Base-by-base conservation (phyloP, 23 tunicate species). In the Trididemnum nubilum region DNA sequence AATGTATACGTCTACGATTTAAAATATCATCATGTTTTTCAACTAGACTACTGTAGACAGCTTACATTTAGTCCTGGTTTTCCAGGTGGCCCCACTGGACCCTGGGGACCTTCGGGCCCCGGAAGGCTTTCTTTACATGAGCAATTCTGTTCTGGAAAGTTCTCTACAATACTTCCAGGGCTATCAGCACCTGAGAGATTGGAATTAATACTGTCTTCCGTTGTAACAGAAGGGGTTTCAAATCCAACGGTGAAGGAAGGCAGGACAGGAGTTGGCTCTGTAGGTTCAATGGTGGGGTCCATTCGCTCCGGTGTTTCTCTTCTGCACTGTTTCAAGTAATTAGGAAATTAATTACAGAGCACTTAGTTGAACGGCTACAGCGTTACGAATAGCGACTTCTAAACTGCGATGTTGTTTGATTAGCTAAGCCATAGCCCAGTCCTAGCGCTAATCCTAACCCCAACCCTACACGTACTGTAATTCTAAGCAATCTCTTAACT, bases 11-110 rank as follows among this genome's bases (percentile, higher is more conserved):
- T n/a, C n/a, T n/a, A n/a, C n/a, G n/a, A n/a, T n/a, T n/a, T n/a
- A n/a, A n/a, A n/a, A n/a, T n/a, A n/a, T n/a, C n/a, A n/a, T n/a
- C n/a, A n/a, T n/a, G n/a, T n/a, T n/a, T n/a, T n/a, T n/a, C n/a
- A n/a, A n/a, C n/a, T n/a, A n/a, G n/a, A n/a, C n/a, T n/a, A n/a
- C n/a, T n/a, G n/a, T n/a, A n/a, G n/a, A n/a, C n/a, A n/a, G n/a
- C n/a, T 72, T 32, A 85, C 97, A 25, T 83, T 82, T 29, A 58
- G 82, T 32, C 96, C 96, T 30, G 80, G 78, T n/a, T 86, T 79
- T 27, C 96, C 96, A 22, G 49, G 71, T 15, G 3, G 2, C 4
- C 74, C 74, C 5, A 38, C 38, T 30, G 74, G 74, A 12, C 67
- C 26, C 12, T 9, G 15, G 18, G 57, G 15, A 9, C 57, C 57